These are phyloP conservation scores for Centropyge bicolor DNA, from an alignment of 2,797 vertebrate species.

Conservation along the genomic window DNA sequence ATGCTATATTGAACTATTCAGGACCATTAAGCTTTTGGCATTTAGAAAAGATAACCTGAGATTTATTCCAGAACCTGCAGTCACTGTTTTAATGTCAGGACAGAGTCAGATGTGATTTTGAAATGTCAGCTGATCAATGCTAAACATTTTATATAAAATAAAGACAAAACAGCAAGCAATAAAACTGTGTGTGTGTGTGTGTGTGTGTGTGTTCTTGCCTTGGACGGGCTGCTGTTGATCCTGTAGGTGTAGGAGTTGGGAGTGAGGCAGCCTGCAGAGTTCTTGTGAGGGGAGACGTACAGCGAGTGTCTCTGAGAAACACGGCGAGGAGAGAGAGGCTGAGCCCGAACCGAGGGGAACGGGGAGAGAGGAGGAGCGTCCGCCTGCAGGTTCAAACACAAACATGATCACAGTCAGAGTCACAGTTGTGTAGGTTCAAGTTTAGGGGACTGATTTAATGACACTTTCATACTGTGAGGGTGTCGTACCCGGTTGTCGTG, in stretches of 20 bases:
- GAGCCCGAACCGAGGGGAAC: conserved; percentile 91
- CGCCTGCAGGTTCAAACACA: conserved; percentile 76
- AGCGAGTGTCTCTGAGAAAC: conserved; percentile 94
- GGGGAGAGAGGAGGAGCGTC: conserved; percentile 94
- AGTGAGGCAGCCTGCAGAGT: conserved; percentile 80
- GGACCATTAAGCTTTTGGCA: too few relatives aligned
- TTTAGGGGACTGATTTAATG: neutral
- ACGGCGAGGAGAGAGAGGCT: conserved; percentile 92
- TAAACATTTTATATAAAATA: neutral
- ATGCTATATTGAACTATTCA: too few relatives aligned
- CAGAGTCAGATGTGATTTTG: neutral
- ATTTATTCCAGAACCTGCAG: too few relatives aligned
- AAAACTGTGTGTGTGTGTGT: neutral
- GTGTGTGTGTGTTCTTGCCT: conserved; percentile 81
- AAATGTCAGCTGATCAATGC: neutral
- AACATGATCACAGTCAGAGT: neutral
- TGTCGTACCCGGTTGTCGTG: conserved; percentile 86
- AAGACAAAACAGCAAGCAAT: neutral
- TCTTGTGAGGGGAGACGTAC: conserved; percentile 96
- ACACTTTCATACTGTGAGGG: accelerated
- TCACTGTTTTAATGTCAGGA: neutral
- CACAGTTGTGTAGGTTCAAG: too few relatives aligned
- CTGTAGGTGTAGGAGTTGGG: conserved; percentile 90
- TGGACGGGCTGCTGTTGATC: conserved; percentile 95
- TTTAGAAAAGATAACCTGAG: too few relatives aligned